Evolutionary conservation across 2,888 invertebrate genomes (phyloP), one percentile per base, ranked within the genome.

Genomic region (Drosophila borborema): DNA sequence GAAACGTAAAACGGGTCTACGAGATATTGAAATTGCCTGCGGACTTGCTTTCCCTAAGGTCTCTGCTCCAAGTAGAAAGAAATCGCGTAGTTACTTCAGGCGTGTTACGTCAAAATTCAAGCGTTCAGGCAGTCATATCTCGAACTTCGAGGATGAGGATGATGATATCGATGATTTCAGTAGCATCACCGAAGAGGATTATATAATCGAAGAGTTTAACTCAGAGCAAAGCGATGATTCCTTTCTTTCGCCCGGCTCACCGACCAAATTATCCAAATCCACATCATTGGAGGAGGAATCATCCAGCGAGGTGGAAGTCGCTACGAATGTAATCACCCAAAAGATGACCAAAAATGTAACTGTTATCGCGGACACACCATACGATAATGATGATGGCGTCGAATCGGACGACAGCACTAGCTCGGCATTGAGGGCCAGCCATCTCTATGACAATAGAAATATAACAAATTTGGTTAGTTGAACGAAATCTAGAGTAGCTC

Each of bases 1-100:
- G 87, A 67, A 65, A 7, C 86, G 83, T 14, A 86, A 82, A 72
- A 68, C 78, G 60, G 82, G 86, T 2, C 62, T 84, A 0, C 34
- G 31, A 4, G 84, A 88, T n/a, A 74, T 82, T 12, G 70, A 78
- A 49, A 45, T 41, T 0, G 59, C 64, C 3, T 81, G 79, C 38
- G 51, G 56, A 16, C 20, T 54, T 12, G 12, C 28, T 6, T 28
- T 28, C 28, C 28, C 28, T 28, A 9, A 34, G 34, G 2, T 34
- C 34, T 9, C 34, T 34, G 9, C 9, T 34, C 34, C 34, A 14
- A 18, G 18, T n/a, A 45, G 18, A 20, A 45, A 20, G 16, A 51
- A 34, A 18, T 8, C 0, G 4, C 28, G 31, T 8, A 3, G 62
- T 0, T 3, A 20, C 4, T 0, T n/a, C 0, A 60, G 20, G 28